Base-by-base conservation (phyloP, 2,113 vertebrate species). In the Epinephelus cyanopodus region DNA sequence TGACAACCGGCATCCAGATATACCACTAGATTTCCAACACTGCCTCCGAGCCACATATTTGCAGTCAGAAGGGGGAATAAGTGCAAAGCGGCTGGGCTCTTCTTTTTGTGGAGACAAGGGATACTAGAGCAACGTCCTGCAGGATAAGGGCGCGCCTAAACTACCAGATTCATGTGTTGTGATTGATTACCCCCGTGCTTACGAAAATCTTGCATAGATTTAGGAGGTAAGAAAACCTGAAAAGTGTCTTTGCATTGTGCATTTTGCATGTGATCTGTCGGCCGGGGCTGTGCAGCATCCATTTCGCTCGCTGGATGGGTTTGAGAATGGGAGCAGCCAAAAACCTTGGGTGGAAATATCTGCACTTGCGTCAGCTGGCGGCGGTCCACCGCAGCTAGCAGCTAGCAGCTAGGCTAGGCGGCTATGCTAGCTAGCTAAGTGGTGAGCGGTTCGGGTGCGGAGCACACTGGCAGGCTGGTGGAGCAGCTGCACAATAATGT, bases 151-250 rank as follows among this genome's bases (percentile, higher is more conserved):
- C 91, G 90, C 92, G 92, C 92, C 93, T 92, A 80, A 90, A 92
- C 87, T 70, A 85, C 89, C 87, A 92, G 56, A 94, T 94, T 92
- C 93, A 95, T 95, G 94, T 92, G 93, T 94, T 92, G 86, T 92
- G 92, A 92, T 92, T 94, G 92, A 92, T 91, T 75, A 67, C 84
- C 80, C 85, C 87, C 84, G 81, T 81, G 83, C 87, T 64, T 74
- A 76, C 72, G 88, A 92, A 84, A 91, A 87, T 86, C 90, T 85
- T 89, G 84, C 88, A 89, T 90, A 91, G 90, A 94, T 90, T 89
- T 88, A 89, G 84, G 85, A 95, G 94, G 94, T 95, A 94, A 95
- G 94, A 33, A 64, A 79, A 45, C 18, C 19, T 39, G 1, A 57
- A 57, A 29, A 33, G 56, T 66, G 37, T 58, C 2, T 63, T 54